Conservation (phyloP, 2,797 vertebrate species). For the Chelonia mydas region DNA sequence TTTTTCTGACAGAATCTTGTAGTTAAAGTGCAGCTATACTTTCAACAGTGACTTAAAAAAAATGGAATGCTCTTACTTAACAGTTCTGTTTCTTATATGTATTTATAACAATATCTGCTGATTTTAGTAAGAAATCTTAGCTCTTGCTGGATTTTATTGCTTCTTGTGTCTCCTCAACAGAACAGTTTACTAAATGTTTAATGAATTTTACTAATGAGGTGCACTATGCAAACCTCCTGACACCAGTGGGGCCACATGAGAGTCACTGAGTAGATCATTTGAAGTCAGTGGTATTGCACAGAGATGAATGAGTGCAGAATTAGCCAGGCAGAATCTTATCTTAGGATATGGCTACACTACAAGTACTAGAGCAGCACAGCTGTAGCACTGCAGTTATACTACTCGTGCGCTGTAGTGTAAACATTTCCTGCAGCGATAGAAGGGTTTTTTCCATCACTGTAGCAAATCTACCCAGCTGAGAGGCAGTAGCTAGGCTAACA, state of each 20-base stretch:
- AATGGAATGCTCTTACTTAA: background rate
- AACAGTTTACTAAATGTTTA: background rate
- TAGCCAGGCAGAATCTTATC: background rate
- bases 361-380: background rate
- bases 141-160: background rate
- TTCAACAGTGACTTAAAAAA: background rate
- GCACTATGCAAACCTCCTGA: background rate
- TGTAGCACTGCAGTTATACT: background rate
- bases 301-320: background rate
- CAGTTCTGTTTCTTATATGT: background rate
- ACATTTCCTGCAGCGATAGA: background rate
- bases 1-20: background rate
- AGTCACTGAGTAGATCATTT: background rate
- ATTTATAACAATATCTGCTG: background rate
- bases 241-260: background rate
- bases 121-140: background rate
- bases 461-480: background rate
- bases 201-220: background rate
- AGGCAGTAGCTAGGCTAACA: background rate
- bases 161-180: background rate
- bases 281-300: background rate
- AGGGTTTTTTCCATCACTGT: background rate
- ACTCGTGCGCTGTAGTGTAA: background rate
- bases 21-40: background rate
- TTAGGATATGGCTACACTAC: background rate